Evolutionary conservation across 2,888 invertebrate species (phyloP).

Genomic region (Chloroclysta siterata): DNA sequence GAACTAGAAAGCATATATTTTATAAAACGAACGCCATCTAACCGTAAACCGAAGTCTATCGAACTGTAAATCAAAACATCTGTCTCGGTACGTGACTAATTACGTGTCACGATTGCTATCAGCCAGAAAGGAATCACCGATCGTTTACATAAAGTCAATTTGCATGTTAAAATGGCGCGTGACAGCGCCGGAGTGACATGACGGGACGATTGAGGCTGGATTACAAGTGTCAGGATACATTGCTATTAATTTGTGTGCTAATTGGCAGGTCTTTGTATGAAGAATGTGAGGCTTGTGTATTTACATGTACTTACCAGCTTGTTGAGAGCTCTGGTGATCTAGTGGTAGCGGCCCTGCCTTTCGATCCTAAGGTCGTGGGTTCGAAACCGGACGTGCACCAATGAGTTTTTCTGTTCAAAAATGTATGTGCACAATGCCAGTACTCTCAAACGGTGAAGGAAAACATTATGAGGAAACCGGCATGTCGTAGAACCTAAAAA

Average conservation of each 20-base stretch:
- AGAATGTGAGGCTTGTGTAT: neutral
- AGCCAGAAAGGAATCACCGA: conserved; percentile 46
- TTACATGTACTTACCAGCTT: too few species aligned
- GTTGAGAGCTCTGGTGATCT: too few species aligned
- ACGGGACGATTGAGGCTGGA: conserved; percentile 35
- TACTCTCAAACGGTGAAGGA: too few species aligned
- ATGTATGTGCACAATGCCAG: too few species aligned
- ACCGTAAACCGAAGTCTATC: conserved; percentile 13
- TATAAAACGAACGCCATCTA: neutral
- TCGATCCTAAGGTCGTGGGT: too few species aligned
- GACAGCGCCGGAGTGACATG: conserved; percentile 29
- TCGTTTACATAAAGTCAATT: conserved; percentile 57
- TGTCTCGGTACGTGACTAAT: conserved; percentile 38
- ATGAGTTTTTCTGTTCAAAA: too few species aligned
- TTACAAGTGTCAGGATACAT: conserved; percentile 25
- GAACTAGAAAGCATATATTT: neutral
- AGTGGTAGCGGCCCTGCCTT: too few species aligned
- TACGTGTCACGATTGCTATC: conserved; percentile 41
- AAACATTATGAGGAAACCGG: too few species aligned
- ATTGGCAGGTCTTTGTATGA: conserved; percentile 7
- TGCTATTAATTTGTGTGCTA: conserved; percentile 18
- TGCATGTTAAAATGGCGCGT: conserved; percentile 54
- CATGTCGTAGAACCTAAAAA: too few species aligned
- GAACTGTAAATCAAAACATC: conserved; percentile 37
- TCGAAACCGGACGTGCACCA: too few species aligned